Evolutionary conservation across 2,888 invertebrate species (phyloP).

Genomic region (Podabrus alpinus): DNA sequence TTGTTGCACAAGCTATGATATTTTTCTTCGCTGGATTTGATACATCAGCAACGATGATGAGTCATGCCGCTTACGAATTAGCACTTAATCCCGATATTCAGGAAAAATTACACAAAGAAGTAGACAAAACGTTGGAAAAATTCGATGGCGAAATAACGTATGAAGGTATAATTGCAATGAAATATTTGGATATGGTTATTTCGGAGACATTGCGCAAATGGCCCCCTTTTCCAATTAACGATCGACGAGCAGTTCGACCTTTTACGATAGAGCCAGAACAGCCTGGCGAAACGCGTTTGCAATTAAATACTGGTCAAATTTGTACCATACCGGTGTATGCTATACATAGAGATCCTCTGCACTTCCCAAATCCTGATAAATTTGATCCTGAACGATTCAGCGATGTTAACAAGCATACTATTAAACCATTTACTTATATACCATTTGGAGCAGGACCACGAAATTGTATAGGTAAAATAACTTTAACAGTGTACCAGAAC

Average conservation of each 20-base stretch:
- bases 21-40: constrained; percentile 62
- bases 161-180: constrained; percentile 51
- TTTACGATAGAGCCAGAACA: constrained; percentile 48
- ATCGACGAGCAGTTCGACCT: constrained; percentile 57
- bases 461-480: constrained; percentile 46
- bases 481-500: background rate
- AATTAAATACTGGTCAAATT: constrained; percentile 6
- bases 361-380: constrained; percentile 59
- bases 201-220: constrained; percentile 58
- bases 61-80: constrained; percentile 62
- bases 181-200: constrained; percentile 61
- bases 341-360: constrained; percentile 60
- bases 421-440: constrained; percentile 58
- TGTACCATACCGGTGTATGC: constrained; percentile 57
- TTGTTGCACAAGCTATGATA: constrained; percentile 61
- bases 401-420: too few species aligned
- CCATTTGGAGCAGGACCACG: constrained; percentile 58
- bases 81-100: constrained; percentile 64
- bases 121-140: constrained; percentile 48
- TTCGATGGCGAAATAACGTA: constrained; percentile 53
- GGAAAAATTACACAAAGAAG: constrained; percentile 59
- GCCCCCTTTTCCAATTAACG: constrained; percentile 56
- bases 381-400: constrained; percentile 61
- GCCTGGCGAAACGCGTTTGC: constrained; percentile 24
- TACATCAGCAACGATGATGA: constrained; percentile 55